Conservation (phyloP, 2,888 invertebrate species). For the Craniophora ligustri region DNA sequence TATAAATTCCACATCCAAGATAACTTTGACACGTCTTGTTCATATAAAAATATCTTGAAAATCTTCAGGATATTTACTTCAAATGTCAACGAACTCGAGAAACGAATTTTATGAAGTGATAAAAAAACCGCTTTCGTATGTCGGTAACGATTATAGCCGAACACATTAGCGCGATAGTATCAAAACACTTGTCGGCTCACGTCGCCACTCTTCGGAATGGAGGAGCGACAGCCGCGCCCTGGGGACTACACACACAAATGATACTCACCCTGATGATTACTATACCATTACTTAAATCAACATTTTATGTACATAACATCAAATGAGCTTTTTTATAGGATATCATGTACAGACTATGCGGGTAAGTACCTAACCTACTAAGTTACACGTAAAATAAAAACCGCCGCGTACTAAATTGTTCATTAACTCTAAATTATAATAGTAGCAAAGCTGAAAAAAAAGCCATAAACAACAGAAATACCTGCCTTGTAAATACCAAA, state of each 20-base stretch:
- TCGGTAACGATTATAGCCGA: conserved; percentile 72
- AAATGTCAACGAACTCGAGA: conserved; percentile 53
- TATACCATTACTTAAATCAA: conserved; percentile 55
- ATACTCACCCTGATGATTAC: conserved; percentile 45
- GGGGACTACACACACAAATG: conserved; percentile 52
- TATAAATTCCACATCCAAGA: neutral
- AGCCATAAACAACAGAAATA: conserved; percentile 45
- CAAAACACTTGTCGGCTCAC: conserved; percentile 74
- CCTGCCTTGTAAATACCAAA: conserved; percentile 38
- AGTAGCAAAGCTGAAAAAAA: conserved; percentile 30
- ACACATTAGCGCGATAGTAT: conserved; percentile 80
- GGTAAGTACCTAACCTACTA: too few species aligned
- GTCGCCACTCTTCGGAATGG: conserved; percentile 70
- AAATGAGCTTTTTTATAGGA: conserved; percentile 24
- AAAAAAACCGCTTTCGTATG: conserved; percentile 60
- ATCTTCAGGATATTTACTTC: conserved; percentile 29
- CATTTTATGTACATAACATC: conserved; percentile 28
- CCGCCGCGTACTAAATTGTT: conserved; percentile 15
- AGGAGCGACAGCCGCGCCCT: conserved; percentile 59
- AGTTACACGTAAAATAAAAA: conserved; percentile 9
- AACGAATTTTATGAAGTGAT: conserved; percentile 40
- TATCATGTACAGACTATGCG: neutral
- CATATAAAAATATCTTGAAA: too few species aligned
- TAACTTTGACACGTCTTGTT: too few species aligned
- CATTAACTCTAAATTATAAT: conserved; percentile 32